Base-by-base conservation (phyloP, 37 sponge, comb jelly and placozoan species). In the Bolinopsis microptera region DNA sequence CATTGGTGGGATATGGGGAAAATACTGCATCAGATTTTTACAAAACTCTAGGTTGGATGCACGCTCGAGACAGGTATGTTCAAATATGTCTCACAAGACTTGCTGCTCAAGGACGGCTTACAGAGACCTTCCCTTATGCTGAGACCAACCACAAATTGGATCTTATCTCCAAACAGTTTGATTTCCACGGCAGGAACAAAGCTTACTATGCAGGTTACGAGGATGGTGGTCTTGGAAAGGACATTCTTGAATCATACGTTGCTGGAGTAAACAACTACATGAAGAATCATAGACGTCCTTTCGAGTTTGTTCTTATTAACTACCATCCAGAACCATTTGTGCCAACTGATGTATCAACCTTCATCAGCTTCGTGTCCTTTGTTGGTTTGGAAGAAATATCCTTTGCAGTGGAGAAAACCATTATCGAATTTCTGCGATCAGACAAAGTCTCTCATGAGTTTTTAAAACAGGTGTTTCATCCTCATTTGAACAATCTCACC, bases 11-110 rank as follows among this genome's bases (percentile, higher is more conserved):
- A 22, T 39, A 28, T 39, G 90, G 90, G 9, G 90, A n/a, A 34
- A 27, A 86, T 40, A 41, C 34, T 24, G 13, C 36, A 25, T 34
- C 32, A 3, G 90, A 86, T 8, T 26, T 86, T 5, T 86, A 39
- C 61, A 86, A 86, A 86, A 38, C 48, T n/a, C 90, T 86, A 22
- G 90, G 90, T 0, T 86, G 90, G 90, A 86, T 86, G 90, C 90
- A 86, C 26, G 90, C 90, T 24, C 34, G 36, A 39, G 90, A 86
- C 61, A 86, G 90, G 31, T 86, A 86, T 41, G 30, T 86, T 86
- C 90, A 86, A 27, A 35, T 86, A 9, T 86, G 90, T 39, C 90
- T 86, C 3, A 86, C 39, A 48, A 39, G 90, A 25, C 90, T 86
- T 3, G 90, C 90, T 39, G 38, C 90, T 9, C 90, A 86, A 41